Conservation (phyloP, 2,888 invertebrate genomes). For the Campopleginae sp. region DNA sequence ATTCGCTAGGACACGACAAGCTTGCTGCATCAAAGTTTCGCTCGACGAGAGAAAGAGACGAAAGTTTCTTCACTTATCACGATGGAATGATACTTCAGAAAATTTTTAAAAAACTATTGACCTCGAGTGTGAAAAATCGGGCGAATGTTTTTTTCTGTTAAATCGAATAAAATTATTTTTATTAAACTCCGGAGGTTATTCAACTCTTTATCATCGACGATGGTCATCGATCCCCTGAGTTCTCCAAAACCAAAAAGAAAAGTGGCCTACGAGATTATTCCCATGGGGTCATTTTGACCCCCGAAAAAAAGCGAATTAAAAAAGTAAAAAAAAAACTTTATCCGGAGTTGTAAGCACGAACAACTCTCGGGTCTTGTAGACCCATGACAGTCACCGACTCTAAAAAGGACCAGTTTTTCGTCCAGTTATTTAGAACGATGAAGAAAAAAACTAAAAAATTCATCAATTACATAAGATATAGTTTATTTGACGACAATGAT, state of each 20-base stretch:
- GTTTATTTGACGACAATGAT: constrained; percentile 80
- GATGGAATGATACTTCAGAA: background rate
- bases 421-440: background rate
- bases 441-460: background rate
- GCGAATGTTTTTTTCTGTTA: background rate
- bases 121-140: background rate
- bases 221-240: background rate
- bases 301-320: background rate
- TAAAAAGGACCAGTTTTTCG: background rate
- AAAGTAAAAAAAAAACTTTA: background rate
- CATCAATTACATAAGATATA: constrained; percentile 75
- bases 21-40: background rate
- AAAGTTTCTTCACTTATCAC: background rate
- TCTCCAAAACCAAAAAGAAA: background rate
- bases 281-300: background rate
- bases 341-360: background rate
- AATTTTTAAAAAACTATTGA: background rate
- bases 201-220: background rate
- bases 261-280: background rate
- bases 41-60: background rate
- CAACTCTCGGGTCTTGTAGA: background rate
- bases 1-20: background rate
- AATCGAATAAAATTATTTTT: background rate
- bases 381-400: background rate
- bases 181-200: background rate